Percentiles rank a stretch among this genome's conserved stretches.
phyloP scores from a whole-genome alignment of 2,113 vertebrate species.

The Sturnus vulgaris region DNA sequence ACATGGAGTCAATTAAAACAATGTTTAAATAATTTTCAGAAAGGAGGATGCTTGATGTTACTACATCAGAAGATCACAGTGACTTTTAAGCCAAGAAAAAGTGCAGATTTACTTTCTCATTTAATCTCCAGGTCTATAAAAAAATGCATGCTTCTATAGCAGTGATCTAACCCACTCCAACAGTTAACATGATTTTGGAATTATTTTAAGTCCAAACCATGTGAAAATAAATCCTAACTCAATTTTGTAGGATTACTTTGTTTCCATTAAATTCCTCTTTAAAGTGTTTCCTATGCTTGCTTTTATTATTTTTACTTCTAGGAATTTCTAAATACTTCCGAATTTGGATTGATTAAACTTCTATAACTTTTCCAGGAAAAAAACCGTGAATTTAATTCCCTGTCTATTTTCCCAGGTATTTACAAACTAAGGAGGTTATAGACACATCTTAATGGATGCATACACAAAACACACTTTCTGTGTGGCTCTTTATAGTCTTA shows the following conservation, averaged over 20 bases:
- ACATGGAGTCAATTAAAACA: conserved; percentile 59
- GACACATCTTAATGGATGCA: neutral
- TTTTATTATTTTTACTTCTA: conserved; percentile 46
- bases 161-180: conserved; percentile 24
- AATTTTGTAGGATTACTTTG: conserved; percentile 47
- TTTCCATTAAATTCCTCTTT: conserved; percentile 31
- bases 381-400: neutral
- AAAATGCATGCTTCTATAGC: neutral
- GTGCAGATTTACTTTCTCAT: conserved; percentile 38
- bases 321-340: conserved; percentile 52
- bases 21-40: conserved; percentile 53
- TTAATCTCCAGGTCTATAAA: conserved; percentile 29
- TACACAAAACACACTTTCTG: neutral
- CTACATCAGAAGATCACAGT: conserved; percentile 38
- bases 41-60: conserved; percentile 38
- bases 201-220: conserved; percentile 58
- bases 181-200: conserved; percentile 50
- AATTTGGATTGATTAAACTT: conserved; percentile 21
- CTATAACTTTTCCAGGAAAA: neutral
- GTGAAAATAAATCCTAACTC: conserved; percentile 56
- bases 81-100: conserved; percentile 27
- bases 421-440: neutral
- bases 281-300: conserved; percentile 31
- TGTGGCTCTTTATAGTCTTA: neutral
- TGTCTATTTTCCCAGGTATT: neutral